Evolutionary conservation across 1,140 invertebrate species (phyloP).

Genomic region (Bemisia tabaci): DNA sequence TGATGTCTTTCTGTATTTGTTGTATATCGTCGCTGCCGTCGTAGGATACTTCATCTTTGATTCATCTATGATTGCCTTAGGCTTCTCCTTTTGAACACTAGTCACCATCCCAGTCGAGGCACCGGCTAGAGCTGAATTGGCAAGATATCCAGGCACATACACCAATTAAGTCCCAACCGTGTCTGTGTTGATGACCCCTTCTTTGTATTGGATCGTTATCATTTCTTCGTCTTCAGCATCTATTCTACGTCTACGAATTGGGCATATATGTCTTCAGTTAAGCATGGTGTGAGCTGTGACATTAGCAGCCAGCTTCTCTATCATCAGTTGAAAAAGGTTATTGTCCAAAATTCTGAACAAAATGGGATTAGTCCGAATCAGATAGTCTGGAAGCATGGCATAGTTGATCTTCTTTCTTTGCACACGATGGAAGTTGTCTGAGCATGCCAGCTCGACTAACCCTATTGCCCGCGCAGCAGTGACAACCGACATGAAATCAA

Average conservation of each 20-base stretch:
- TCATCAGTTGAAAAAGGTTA: too few relatives aligned
- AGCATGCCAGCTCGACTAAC: background rate
- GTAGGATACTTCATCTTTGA: background rate
- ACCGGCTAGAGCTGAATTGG: background rate
- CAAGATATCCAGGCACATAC: background rate
- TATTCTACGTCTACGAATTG: too few relatives aligned
- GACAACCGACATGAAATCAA: background rate
- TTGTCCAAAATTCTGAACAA: too few relatives aligned
- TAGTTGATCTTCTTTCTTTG: background rate
- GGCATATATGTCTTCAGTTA: too few relatives aligned
- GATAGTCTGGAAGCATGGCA: background rate
- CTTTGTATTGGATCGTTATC: too few relatives aligned
- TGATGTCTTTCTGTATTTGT: background rate
- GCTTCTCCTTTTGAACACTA: background rate
- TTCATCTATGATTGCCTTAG: background rate
- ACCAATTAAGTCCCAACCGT: too few relatives aligned
- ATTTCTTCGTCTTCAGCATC: too few relatives aligned
- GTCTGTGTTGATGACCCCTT: too few relatives aligned
- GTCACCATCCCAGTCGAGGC: background rate
- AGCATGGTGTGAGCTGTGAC: too few relatives aligned
- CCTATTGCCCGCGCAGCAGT: background rate
- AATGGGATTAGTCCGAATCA: background rate
- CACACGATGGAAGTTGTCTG: background rate
- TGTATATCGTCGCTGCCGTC: background rate
- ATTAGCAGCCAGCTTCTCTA: too few relatives aligned